phyloP scores from a whole-genome alignment of 1,140 invertebrate genomes.

The Drosophila arizonae region DNA sequence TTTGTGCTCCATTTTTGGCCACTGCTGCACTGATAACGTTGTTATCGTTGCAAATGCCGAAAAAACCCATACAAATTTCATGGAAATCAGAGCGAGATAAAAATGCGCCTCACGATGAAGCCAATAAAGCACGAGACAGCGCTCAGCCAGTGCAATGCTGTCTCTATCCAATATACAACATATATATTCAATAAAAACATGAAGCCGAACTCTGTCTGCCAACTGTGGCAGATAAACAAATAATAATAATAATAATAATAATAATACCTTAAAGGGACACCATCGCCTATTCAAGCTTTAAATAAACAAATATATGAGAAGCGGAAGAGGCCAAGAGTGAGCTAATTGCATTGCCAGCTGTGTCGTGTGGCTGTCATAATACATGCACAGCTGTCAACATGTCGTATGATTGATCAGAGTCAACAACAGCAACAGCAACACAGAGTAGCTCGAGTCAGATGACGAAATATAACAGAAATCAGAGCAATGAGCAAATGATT shows the following conservation, averaged over 20 bases:
- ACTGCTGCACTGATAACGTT: constrained; percentile 50
- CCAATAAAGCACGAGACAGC: constrained; percentile 35
- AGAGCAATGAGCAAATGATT: constrained; percentile 1
- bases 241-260: too few relatives aligned
- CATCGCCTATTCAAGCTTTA: not conserved
- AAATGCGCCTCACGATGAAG: constrained; percentile 15
- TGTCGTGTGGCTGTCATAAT: not conserved
- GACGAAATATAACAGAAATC: constrained; percentile 11
- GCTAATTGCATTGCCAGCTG: constrained; percentile 1
- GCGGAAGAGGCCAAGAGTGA: not conserved
- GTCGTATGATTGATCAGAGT: constrained; percentile 21
- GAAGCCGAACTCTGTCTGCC: too few relatives aligned
- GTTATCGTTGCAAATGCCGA: constrained; percentile 38
- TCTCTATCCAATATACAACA: not conserved
- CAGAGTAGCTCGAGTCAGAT: constrained; percentile 2
- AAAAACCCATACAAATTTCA: constrained; percentile 1
- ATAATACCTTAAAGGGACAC: too few relatives aligned
- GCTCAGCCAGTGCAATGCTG: not conserved
- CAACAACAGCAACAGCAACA: not conserved
- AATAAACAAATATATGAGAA: too few relatives aligned
- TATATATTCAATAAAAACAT: not conserved
- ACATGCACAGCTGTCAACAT: constrained; percentile 9
- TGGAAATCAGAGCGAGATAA: not conserved
- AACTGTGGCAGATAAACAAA: too few relatives aligned
- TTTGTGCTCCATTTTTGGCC: constrained; percentile 56